These are phyloP conservation scores for Mechanitis mazaeus DNA, from an alignment of 2,888 invertebrate genomes.

Conservation along the genomic window DNA sequence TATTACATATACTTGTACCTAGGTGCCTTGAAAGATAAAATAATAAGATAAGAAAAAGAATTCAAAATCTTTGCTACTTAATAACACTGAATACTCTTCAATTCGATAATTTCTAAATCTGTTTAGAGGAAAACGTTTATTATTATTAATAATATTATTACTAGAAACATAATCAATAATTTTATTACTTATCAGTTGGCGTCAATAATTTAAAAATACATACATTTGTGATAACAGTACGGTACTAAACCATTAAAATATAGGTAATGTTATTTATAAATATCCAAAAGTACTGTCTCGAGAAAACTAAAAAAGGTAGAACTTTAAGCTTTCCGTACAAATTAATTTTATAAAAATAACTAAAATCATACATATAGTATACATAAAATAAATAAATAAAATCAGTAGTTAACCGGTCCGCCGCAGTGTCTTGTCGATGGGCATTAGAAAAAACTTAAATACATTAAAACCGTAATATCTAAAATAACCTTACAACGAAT, in stretches of 20 bases:
- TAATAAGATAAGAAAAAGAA: slow-evolving; percentile 10
- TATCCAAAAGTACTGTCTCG: too few relatives aligned
- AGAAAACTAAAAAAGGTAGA: too few relatives aligned
- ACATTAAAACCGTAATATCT: slow-evolving; percentile 54
- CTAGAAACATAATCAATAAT: too few relatives aligned
- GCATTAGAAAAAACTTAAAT: slow-evolving; percentile 44
- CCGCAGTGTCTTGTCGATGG: slow-evolving; percentile 37
- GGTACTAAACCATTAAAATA: too few relatives aligned
- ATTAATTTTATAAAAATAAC: too few relatives aligned
- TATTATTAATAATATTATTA: too few relatives aligned
- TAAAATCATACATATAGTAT: not conserved
- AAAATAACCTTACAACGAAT: slow-evolving; percentile 67
- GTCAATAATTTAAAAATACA: too few relatives aligned
- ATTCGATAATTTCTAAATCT: not conserved
- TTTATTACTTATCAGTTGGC: too few relatives aligned
- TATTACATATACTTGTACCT: slow-evolving; percentile 57
- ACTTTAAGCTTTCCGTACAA: too few relatives aligned
- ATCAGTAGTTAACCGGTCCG: slow-evolving; percentile 32
- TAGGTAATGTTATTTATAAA: too few relatives aligned
- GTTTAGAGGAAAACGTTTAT: slow-evolving; percentile 20
- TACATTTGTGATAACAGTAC: too few relatives aligned
- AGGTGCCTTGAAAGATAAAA: slow-evolving; percentile 46
- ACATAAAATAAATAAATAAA: slow-evolving; percentile 33
- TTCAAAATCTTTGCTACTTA: not conserved
- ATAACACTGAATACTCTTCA: not conserved